phyloP scores from a whole-genome alignment of 2,888 invertebrate species.

The Lithodes maja region DNA sequence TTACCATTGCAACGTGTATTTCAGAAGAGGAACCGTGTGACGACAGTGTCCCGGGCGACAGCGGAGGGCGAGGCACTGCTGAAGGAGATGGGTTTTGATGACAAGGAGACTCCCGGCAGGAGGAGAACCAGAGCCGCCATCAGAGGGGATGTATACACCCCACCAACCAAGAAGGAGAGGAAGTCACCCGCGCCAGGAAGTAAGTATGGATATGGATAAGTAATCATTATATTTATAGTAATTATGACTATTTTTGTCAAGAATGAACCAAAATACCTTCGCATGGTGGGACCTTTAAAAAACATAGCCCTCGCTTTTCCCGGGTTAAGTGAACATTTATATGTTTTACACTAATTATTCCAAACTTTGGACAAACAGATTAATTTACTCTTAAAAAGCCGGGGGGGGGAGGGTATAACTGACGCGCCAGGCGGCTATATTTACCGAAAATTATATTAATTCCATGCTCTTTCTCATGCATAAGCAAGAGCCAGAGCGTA shows the following conservation, averaged over 20 bases:
- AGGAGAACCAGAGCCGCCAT: slow-evolving; percentile 57
- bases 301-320: too few relatives aligned
- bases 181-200: slow-evolving; percentile 59
- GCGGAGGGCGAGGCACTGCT: slow-evolving; percentile 60
- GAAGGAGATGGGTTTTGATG: slow-evolving; percentile 62
- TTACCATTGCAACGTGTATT: neutral
- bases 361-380: too few relatives aligned
- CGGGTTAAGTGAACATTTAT: neutral
- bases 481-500: too few relatives aligned
- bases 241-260: too few relatives aligned
- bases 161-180: slow-evolving; percentile 60
- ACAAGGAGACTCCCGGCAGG: slow-evolving; percentile 59
- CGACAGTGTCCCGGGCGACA: slow-evolving; percentile 54
- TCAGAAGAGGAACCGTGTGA: slow-evolving; percentile 54
- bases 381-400: too few relatives aligned
- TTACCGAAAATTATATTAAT: too few relatives aligned
- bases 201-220: slow-evolving; percentile 20
- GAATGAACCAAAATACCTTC: too few relatives aligned
- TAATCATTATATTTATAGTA: neutral
- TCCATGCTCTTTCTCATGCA: too few relatives aligned
- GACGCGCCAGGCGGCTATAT: too few relatives aligned
- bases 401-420: too few relatives aligned
- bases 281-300: too few relatives aligned
- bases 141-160: slow-evolving; percentile 51
- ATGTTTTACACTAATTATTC: neutral